Conservation (phyloP, 2,797 vertebrate genomes). For the Australoheros facetus region DNA sequence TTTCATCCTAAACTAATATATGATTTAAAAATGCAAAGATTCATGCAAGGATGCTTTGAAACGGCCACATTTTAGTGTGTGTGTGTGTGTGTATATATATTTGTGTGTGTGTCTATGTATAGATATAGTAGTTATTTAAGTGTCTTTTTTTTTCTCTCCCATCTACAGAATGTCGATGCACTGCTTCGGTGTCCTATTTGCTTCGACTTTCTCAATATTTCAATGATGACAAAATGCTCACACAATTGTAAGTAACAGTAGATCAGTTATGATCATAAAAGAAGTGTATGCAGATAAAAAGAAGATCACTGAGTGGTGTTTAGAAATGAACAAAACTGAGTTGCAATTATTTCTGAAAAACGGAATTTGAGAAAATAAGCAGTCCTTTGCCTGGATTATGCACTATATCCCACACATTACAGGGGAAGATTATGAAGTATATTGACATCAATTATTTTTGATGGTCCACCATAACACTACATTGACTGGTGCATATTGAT, state of each 20-base stretch:
- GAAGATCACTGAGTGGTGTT: background rate
- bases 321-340: background rate
- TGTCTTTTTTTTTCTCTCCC: slow-evolving; percentile 25
- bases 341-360: background rate
- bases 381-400: background rate
- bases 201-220: slow-evolving; percentile 89
- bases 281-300: background rate
- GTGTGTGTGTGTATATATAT: too few species aligned
- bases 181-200: slow-evolving; percentile 92
- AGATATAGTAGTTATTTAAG: too few species aligned
- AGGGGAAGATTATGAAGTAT: background rate
- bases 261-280: background rate
- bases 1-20: background rate
- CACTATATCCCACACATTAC: background rate
- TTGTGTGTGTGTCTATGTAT: too few species aligned
- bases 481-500: background rate
- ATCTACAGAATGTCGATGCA: slow-evolving; percentile 83
- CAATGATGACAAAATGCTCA: slow-evolving; percentile 93
- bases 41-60: background rate
- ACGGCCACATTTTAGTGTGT: background rate
- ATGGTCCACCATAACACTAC: background rate
- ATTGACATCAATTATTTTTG: background rate
- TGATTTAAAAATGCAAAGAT: background rate
- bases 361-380: background rate
- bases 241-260: slow-evolving; percentile 90